A percentile compares a stretch with the other conserved stretches of the same genome.
Conservation (phyloP, 1,140 invertebrate genomes). For the roundworm (Caenorhabditis elegans) region WBcel235 BX284604.4:12577501-12578000, state of each 20-base stretch:
- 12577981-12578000: not conserved
- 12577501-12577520: not conserved
- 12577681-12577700: conserved; percentile 11
- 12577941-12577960: too few relatives aligned
- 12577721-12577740: conserved; percentile 14
- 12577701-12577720: not conserved
- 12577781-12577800: not conserved
- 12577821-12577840: not conserved
- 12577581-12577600: too few relatives aligned
- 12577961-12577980: too few relatives aligned
- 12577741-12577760: not conserved
- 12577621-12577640: not conserved
- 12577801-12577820: not conserved
- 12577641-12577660: not conserved
- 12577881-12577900: not conserved
- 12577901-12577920: not conserved
- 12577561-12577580: not conserved
- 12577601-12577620: not conserved
- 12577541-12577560: not conserved
- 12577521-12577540: not conserved
- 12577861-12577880: not conserved
- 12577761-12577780: not conserved
- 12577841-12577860: not conserved
- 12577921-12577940: not conserved
- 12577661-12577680: conserved; percentile 16